Base-by-base conservation (phyloP, 2,888 invertebrate genomes). In the Lypha dubia region DNA sequence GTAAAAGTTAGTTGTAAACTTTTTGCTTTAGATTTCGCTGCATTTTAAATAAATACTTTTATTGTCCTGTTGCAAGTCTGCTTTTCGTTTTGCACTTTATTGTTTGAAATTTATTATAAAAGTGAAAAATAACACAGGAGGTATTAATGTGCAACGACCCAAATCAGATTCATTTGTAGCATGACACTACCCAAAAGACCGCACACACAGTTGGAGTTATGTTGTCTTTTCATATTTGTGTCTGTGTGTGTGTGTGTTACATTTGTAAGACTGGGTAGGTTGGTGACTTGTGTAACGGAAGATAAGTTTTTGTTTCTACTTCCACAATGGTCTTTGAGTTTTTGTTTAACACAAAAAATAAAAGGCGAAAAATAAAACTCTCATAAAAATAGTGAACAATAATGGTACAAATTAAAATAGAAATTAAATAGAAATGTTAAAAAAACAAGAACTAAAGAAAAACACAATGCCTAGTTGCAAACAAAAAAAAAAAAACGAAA, bases 131-230 rank as follows among this genome's bases (percentile, higher is more conserved):
- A 65, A 65, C 63, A 74, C 63, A 74, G 84, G 70, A 84, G 74
- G 65, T 74, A 81, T 79, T 81, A 81, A 79, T 86, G 86, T 83
- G 86, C 87, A 87, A 82, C 87, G 86, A 86, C 86, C 87, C 86
- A 86, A 83, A 86, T 86, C 86, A 79, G 84, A 86, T 82, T 83
- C 84, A 84, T 84, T 86, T 84, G 84, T 77, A 83, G 83, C 75
- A 74, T 63, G 81, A 73, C 77, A 71, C 74, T 67, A 60, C 53
- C 84, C 71, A 70, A 73, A 81, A 46, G 81, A 75, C 84, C 84
- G 44, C 79, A 83, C 74, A 83, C 74, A 80, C 65, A 80, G 58
- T 67, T 58, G 46, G 56, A 84, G 38, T 73, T 60, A 20, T 28
- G 11, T 41, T 28, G 53, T 71, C 73, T 49, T 35, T 65, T 44